A percentile compares a stretch with the other conserved stretches of the same genome.
Conservation (phyloP, 2,113 vertebrate species). For the Colius striatus region DNA sequence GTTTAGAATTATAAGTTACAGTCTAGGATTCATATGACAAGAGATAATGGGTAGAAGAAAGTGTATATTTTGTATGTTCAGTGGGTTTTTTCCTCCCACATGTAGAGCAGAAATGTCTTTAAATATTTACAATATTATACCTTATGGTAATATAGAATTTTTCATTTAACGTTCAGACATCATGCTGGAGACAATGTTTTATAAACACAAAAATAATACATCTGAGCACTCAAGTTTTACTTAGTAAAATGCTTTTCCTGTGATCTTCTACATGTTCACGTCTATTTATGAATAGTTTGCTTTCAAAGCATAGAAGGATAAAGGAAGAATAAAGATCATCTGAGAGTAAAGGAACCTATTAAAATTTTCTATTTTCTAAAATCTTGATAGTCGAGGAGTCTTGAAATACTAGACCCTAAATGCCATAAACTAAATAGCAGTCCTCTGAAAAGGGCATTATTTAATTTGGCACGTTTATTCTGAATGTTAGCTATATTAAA, state of each 20-base stretch:
- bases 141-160: not conserved
- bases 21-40: not conserved
- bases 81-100: not conserved
- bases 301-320: not conserved
- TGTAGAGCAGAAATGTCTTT: not conserved
- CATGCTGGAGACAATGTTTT: not conserved
- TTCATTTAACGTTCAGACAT: not conserved
- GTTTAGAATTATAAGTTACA: not conserved
- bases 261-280: not conserved
- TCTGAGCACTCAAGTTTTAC: not conserved
- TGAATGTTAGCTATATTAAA: slow-evolving; percentile 27
- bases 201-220: not conserved
- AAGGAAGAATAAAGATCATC: not conserved
- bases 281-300: not conserved
- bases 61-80: not conserved
- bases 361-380: not conserved
- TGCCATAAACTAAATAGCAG: not conserved
- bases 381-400: not conserved
- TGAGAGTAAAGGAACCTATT: not conserved
- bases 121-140: not conserved
- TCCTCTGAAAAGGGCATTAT: not conserved
- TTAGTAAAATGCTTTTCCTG: not conserved
- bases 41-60: not conserved
- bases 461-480: slow-evolving; percentile 46
- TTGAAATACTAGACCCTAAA: not conserved